These are phyloP conservation scores for Arvicanthis niloticus DNA, from an alignment of 2,113 vertebrate species.

Conservation along the genomic window DNA sequence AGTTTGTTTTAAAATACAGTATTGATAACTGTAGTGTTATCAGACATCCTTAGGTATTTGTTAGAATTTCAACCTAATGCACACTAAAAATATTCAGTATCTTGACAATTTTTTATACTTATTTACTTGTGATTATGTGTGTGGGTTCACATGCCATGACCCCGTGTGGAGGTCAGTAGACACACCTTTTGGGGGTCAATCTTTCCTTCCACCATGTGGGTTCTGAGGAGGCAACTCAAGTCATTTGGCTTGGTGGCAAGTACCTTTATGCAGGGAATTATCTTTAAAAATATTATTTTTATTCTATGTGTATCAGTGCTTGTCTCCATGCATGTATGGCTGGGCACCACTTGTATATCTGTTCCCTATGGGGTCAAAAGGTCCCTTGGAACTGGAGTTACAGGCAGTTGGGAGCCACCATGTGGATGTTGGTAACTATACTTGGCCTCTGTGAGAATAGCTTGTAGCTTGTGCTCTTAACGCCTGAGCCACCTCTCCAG, in stretches of 20 bases:
- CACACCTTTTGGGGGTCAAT: background rate
- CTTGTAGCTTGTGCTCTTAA: background rate
- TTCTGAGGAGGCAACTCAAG: background rate
- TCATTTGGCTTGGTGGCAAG: background rate
- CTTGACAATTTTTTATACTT: background rate
- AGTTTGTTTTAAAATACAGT: background rate
- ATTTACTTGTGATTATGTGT: background rate
- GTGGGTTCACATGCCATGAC: background rate
- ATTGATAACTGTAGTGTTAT: background rate
- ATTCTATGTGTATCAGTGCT: background rate
- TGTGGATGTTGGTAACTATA: background rate
- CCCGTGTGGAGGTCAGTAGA: background rate
- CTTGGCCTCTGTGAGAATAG: background rate
- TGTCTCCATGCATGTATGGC: too few relatives aligned
- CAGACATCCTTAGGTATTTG: background rate
- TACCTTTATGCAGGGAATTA: background rate
- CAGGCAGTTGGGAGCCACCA: too few relatives aligned
- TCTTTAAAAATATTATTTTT: background rate
- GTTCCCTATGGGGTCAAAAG: background rate
- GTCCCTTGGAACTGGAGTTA: background rate
- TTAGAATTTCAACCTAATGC: background rate
- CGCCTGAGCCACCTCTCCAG: background rate
- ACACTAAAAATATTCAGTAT: background rate
- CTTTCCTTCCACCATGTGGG: background rate
- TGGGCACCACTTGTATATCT: background rate